phyloP scores from a whole-genome alignment of 2,797 vertebrate species.

The Lophotriccus pileatus region DNA sequence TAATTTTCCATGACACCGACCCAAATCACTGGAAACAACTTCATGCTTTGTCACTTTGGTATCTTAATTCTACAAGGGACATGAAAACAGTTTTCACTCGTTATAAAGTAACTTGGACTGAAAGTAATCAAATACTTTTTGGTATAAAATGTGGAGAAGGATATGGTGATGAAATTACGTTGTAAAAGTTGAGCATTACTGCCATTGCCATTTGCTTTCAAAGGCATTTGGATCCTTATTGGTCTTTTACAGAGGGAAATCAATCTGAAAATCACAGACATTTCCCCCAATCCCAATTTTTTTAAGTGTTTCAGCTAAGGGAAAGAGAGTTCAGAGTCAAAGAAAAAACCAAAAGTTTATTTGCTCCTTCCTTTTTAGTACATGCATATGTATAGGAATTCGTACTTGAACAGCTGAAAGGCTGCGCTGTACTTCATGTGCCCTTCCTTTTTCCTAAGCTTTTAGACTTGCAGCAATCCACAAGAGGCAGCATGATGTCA shows the following conservation, averaged over 20 bases:
- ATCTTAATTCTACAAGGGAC: not conserved
- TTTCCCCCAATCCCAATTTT: not conserved
- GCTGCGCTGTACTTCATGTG: not conserved
- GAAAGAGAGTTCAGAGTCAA: not conserved
- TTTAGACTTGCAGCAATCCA: not conserved
- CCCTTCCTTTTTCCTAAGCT: not conserved
- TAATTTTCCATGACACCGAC: not conserved
- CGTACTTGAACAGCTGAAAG: not conserved
- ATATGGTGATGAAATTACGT: not conserved
- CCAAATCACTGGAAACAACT: not conserved
- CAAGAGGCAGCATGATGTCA: conserved; percentile 33
- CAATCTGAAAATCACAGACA: not conserved
- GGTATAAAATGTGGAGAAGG: not conserved
- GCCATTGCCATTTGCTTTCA: not conserved
- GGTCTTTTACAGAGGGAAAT: not conserved
- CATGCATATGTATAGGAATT: not conserved
- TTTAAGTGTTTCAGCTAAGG: not conserved
- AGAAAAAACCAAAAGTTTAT: not conserved
- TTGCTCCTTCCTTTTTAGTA: not conserved
- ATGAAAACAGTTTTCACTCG: not conserved
- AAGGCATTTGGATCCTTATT: not conserved
- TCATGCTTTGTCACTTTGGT: not conserved
- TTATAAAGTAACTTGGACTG: not conserved
- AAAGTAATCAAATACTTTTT: not conserved
- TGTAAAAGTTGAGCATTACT: not conserved